Evolutionary conservation across 2,888 invertebrate species (phyloP).

Genomic region (Epirrhoe alternata): DNA sequence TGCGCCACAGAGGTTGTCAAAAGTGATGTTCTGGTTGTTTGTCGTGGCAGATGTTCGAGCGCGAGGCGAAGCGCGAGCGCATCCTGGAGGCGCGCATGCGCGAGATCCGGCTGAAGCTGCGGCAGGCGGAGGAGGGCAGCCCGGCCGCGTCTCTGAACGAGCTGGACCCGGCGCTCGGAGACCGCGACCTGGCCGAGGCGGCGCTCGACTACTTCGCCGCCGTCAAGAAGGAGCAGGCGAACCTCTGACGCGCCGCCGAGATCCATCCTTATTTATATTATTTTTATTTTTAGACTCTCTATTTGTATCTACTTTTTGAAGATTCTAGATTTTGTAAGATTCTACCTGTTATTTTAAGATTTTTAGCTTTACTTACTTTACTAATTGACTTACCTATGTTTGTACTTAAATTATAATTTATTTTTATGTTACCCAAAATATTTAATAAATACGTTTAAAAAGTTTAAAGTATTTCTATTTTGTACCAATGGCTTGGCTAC

Average conservation of each 20-base stretch:
- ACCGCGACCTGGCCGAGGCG: conserved; percentile 65
- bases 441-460: no score
- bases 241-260: not conserved
- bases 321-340: no score
- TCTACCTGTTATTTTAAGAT: no score
- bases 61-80: conserved; percentile 94
- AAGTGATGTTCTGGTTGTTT: no score
- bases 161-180: conserved; percentile 57
- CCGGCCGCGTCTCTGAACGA: conserved; percentile 50
- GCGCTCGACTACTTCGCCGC: conserved; percentile 54
- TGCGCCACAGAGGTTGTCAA: no score
- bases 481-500: no score
- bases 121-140: conserved; percentile 66
- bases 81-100: conserved; percentile 94
- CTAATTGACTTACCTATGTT: no score
- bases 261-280: not conserved
- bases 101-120: conserved; percentile 88
- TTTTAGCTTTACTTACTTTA: no score
- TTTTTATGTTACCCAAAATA: no score
- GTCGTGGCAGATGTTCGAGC: conserved; percentile 93
- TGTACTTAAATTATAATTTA: no score
- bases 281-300: not conserved
- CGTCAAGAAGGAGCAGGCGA: conserved; percentile 56
- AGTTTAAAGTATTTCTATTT: no score
- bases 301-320: not conserved